phyloP scores from a whole-genome alignment of 2,797 vertebrate species.

The Karalla daura region DNA sequence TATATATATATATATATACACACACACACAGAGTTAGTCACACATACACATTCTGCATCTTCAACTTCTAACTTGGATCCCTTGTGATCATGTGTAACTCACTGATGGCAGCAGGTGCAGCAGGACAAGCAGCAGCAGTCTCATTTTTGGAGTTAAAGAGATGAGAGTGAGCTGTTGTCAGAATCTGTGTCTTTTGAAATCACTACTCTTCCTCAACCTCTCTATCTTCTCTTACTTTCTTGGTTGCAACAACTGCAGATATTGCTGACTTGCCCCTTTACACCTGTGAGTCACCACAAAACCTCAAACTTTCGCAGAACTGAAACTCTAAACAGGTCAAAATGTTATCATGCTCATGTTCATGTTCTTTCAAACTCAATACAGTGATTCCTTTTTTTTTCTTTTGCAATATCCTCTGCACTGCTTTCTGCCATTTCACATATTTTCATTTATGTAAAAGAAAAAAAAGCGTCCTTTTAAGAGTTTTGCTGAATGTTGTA shows the following conservation, averaged over 20 bases:
- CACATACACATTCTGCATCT: too few species aligned
- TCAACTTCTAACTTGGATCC: not conserved
- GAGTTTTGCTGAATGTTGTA: too few species aligned
- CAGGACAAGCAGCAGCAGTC: slow-evolving; percentile 38
- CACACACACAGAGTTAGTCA: too few species aligned
- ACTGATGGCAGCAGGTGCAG: slow-evolving; percentile 40
- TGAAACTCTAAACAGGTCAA: slow-evolving; percentile 39
- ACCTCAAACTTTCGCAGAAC: not conserved
- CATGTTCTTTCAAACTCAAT: not conserved
- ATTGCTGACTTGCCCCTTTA: not conserved
- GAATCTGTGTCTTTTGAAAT: not conserved
- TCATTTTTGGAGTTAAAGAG: slow-evolving; percentile 26
- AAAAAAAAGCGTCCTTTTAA: too few species aligned
- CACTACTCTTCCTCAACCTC: not conserved
- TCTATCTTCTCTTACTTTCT: not conserved
- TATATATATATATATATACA: too few species aligned
- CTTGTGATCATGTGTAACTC: slow-evolving; percentile 20
- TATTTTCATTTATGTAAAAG: too few species aligned
- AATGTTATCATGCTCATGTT: too few species aligned
- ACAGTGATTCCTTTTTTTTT: not conserved
- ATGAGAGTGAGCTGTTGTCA: slow-evolving; percentile 4
- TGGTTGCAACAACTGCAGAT: not conserved
- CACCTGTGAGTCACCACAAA: not conserved
- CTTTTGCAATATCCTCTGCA: not conserved
- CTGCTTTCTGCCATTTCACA: not conserved